Evolutionary conservation across 1,140 invertebrate genomes (phyloP).

Genomic region (Drosophila bipectinata): DNA sequence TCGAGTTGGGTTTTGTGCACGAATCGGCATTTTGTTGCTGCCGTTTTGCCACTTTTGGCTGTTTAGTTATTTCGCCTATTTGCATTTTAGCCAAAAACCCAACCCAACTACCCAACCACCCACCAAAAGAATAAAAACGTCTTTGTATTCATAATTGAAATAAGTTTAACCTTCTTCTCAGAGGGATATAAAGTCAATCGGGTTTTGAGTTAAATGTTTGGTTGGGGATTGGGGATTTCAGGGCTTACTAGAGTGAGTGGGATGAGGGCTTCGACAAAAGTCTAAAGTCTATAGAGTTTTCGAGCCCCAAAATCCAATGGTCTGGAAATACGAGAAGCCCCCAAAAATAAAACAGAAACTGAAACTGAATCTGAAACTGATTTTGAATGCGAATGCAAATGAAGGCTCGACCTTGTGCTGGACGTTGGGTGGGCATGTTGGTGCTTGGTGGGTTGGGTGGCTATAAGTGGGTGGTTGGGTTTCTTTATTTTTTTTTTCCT

Average conservation of each 20-base stretch:
- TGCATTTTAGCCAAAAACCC: constrained; percentile 38
- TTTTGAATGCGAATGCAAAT: constrained; percentile 64
- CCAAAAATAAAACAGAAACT: constrained; percentile 5
- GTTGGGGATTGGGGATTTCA: background rate
- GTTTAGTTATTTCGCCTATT: constrained; percentile 69
- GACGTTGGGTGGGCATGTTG: background rate
- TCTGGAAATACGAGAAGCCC: constrained; percentile 2
- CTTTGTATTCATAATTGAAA: constrained; percentile 47
- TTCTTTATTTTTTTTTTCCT: background rate
- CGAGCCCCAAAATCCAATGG: constrained; percentile 9
- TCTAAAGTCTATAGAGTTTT: background rate
- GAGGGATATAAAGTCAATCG: constrained; percentile 23
- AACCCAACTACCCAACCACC: background rate
- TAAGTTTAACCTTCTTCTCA: constrained; percentile 10
- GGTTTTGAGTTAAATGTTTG: constrained; percentile 25
- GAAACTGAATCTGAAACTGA: constrained; percentile 19
- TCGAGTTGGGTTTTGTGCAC: constrained; percentile 33
- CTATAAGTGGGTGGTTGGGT: constrained; percentile 1
- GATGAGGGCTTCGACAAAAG: too few species aligned
- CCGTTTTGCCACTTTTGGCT: constrained; percentile 38
- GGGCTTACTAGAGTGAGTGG: background rate
- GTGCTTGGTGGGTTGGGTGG: constrained; percentile 1
- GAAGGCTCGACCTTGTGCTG: constrained; percentile 51
- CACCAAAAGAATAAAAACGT: background rate
- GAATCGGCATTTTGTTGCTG: constrained; percentile 57